phyloP scores from a whole-genome alignment of 2,888 invertebrate genomes.

The Melinaea menophilus region DNA sequence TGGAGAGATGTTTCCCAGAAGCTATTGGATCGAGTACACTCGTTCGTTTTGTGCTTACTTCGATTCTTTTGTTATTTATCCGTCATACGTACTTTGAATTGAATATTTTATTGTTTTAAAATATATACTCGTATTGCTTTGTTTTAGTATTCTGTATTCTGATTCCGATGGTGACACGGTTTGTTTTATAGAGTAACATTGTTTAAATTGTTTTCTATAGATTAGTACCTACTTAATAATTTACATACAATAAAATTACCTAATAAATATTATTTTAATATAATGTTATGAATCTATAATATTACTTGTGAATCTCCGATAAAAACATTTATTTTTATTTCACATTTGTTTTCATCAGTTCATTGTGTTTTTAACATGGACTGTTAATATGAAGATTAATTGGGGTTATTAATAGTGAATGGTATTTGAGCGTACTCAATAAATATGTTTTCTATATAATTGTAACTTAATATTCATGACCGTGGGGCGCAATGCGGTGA shows the following conservation, averaged over 20 bases:
- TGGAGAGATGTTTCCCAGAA: conserved; percentile 13
- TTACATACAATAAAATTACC: no score
- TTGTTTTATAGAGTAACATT: neutral
- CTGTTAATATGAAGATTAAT: no score
- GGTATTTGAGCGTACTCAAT: neutral
- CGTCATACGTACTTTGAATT: conserved; percentile 9
- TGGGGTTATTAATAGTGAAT: no score
- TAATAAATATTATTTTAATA: no score
- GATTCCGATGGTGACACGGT: neutral
- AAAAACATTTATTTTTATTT: no score
- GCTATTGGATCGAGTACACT: conserved; percentile 11
- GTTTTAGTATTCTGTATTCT: conserved; percentile 6
- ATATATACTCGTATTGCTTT: neutral
- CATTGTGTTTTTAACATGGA: no score
- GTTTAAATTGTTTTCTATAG: neutral
- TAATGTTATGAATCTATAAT: no score
- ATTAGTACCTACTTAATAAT: no score
- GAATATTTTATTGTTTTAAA: conserved; percentile 5
- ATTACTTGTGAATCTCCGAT: no score
- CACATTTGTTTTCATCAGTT: no score
- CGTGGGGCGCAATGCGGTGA: conserved; percentile 2
- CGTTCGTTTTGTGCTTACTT: conserved; percentile 13
- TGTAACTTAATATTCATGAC: conserved; percentile 2
- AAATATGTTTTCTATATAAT: neutral
- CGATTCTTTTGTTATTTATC: conserved; percentile 14